phyloP scores from a whole-genome alignment of 2,113 vertebrate genomes.

The Corvus moneduloides region DNA sequence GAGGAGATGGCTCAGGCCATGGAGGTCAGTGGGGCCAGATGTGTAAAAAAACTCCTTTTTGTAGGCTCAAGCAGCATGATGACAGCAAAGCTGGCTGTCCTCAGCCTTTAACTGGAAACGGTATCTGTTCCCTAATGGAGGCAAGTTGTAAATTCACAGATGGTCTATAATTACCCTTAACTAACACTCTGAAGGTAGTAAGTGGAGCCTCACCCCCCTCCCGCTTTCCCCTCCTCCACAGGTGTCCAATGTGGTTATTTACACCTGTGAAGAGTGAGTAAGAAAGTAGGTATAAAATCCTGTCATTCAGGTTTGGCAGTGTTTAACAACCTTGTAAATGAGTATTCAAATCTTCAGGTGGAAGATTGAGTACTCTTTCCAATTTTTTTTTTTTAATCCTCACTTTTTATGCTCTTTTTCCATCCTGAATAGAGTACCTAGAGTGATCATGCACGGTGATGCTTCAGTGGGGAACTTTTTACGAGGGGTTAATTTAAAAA shows the following conservation, averaged over 20 bases:
- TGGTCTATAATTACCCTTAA: not conserved
- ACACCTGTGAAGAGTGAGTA: constrained; percentile 6
- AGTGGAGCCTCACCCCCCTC: not conserved
- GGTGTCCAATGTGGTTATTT: constrained; percentile 35
- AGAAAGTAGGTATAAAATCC: constrained; percentile 49
- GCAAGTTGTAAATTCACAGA: not conserved
- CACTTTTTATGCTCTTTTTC: not conserved
- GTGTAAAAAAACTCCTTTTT: not conserved
- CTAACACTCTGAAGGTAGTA: not conserved
- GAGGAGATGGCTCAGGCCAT: not conserved
- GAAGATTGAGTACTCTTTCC: not conserved
- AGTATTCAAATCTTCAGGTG: not conserved
- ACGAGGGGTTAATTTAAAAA: not conserved
- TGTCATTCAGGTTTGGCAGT: constrained; percentile 51
- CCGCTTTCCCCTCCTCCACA: not conserved
- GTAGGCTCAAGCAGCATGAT: not conserved
- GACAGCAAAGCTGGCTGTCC: not conserved
- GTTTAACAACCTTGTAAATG: constrained; percentile 10
- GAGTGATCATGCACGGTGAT: not conserved
- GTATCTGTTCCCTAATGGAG: not conserved
- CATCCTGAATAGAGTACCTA: not conserved
- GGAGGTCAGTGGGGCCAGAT: not conserved
- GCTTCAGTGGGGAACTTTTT: not conserved
- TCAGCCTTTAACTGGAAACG: not conserved
- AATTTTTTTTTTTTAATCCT: not conserved